phyloP scores from a whole-genome alignment of 2,113 vertebrate species.

The Saiga tatarica region DNA sequence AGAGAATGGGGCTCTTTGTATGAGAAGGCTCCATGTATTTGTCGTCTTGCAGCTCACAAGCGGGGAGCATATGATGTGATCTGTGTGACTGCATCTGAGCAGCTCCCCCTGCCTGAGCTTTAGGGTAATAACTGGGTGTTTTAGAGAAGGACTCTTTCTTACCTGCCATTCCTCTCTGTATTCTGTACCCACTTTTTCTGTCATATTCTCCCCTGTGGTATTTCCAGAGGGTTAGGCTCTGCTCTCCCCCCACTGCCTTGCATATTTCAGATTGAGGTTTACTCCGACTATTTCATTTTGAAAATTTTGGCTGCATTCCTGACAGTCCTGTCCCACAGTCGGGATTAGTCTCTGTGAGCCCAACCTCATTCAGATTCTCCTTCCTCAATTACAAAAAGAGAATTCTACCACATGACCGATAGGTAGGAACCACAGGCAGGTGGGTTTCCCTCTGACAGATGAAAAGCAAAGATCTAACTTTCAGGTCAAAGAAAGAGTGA shows the following conservation, averaged over 20 bases:
- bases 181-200: neutral
- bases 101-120: neutral
- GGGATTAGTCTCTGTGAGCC: neutral
- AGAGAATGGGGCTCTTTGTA: neutral
- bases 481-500: neutral
- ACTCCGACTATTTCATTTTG: neutral
- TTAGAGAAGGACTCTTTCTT: neutral
- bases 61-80: neutral
- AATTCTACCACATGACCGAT: neutral
- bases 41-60: neutral
- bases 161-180: neutral
- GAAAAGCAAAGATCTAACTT: neutral
- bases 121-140: neutral
- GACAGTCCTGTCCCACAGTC: accelerated
- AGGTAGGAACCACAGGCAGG: neutral
- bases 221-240: neutral
- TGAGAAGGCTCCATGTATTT: neutral
- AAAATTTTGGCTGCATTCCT: neutral
- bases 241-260: neutral
- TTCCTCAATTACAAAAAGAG: neutral
- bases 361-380: neutral
- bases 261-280: neutral
- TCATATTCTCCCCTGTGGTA: neutral
- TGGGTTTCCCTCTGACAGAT: neutral
- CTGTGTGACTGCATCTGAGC: neutral